A percentile compares a stretch with the other conserved stretches of the same genome.
Conservation (phyloP, 1,140 invertebrate species). For the Laodelphax striatellus region DNA sequence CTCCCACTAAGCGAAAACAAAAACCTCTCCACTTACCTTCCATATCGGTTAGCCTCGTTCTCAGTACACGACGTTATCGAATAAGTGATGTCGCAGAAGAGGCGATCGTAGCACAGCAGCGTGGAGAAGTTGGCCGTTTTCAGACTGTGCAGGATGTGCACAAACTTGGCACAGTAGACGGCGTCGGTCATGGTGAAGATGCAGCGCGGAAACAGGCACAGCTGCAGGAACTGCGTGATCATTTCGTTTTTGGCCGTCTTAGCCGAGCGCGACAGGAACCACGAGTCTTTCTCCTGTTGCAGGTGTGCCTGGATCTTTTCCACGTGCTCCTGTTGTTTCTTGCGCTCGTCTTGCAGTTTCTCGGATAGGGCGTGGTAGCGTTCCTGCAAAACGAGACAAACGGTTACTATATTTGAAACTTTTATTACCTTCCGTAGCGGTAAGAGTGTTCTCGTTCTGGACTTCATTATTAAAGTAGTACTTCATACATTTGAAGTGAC, state of each 20-base stretch:
- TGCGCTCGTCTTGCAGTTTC: slow-evolving; percentile 87
- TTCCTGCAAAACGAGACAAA: slow-evolving; percentile 47
- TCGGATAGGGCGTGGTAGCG: slow-evolving; percentile 73
- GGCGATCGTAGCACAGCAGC: slow-evolving; percentile 91
- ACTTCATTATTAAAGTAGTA: too few species aligned
- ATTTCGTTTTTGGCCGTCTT: slow-evolving; percentile 92
- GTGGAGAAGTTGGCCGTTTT: slow-evolving; percentile 97
- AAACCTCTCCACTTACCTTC: slow-evolving; percentile 46
- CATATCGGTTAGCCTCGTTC: slow-evolving; percentile 95
- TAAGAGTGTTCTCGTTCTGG: too few species aligned
- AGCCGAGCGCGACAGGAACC: slow-evolving; percentile 77
- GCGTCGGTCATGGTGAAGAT: slow-evolving; percentile 92
- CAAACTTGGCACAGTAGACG: slow-evolving; percentile 94
- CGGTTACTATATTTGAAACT: too few species aligned
- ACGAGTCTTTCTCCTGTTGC: slow-evolving; percentile 73
- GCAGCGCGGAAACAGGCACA: slow-evolving; percentile 92
- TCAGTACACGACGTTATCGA: slow-evolving; percentile 95
- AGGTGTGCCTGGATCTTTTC: slow-evolving; percentile 66
- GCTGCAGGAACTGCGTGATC: slow-evolving; percentile 89
- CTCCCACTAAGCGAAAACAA: too few species aligned
- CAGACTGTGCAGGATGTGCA: slow-evolving; percentile 86
- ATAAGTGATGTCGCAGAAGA: slow-evolving; percentile 98
- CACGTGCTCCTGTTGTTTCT: slow-evolving; percentile 88
- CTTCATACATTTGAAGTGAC: too few species aligned
- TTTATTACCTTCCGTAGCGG: too few species aligned